Conservation (phyloP, 2,888 invertebrate genomes). For the Selenia dentaria region DNA sequence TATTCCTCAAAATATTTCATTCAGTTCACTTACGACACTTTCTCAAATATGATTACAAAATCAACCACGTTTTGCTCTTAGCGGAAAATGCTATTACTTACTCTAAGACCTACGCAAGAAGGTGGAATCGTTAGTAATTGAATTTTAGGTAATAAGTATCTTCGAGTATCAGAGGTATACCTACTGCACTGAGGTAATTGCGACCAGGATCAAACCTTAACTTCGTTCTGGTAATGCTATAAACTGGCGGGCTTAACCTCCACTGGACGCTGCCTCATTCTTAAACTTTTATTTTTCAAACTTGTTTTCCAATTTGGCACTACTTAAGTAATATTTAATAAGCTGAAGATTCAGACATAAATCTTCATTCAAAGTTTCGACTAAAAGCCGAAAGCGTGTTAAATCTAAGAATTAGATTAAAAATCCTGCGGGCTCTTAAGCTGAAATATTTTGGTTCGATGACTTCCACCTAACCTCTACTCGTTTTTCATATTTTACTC, state of each 20-base stretch:
- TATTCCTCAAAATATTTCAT: too few relatives aligned
- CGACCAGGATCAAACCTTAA: constrained; percentile 40
- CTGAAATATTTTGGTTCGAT: too few relatives aligned
- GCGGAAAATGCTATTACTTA: constrained; percentile 9
- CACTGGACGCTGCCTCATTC: constrained; percentile 9
- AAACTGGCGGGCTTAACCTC: constrained; percentile 31
- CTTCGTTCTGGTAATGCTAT: constrained; percentile 59
- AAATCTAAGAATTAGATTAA: too few relatives aligned
- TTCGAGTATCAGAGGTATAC: constrained; percentile 30
- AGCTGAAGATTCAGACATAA: constrained; percentile 2
- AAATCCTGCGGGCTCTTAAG: too few relatives aligned
- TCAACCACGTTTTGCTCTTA: constrained; percentile 10
- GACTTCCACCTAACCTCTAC: too few relatives aligned
- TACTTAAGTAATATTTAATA: constrained; percentile 5
- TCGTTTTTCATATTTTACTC: too few relatives aligned
- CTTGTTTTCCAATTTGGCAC: constrained; percentile 11
- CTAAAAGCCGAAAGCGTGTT: not conserved
- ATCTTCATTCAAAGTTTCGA: constrained; percentile 1
- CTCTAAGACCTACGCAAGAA: constrained; percentile 7
- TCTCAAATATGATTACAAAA: constrained; percentile 4
- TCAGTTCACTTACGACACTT: constrained; percentile 5
- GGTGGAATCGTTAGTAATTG: constrained; percentile 26
- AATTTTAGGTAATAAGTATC: constrained; percentile 45
- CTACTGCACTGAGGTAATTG: constrained; percentile 43
- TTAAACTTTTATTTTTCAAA: constrained; percentile 17